These are phyloP conservation scores for Bubalus kerabau DNA, from an alignment of 2,113 vertebrate species.

Conservation along the genomic window DNA sequence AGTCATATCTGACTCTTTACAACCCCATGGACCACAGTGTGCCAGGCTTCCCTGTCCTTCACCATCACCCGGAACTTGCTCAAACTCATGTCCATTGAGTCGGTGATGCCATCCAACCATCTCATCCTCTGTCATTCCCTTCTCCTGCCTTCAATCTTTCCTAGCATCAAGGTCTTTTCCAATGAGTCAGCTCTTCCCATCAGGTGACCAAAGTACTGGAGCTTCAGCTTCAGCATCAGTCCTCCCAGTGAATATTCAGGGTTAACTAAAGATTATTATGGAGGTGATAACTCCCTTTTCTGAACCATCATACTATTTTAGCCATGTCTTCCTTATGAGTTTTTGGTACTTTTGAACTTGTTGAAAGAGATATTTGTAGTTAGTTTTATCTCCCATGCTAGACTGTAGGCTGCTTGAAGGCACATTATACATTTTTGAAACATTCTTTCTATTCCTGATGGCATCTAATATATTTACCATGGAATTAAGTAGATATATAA, in stretches of 20 bases:
- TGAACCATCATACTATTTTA: not conserved
- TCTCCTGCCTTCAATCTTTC: not conserved
- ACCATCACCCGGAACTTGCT: not conserved
- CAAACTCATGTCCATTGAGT: not conserved
- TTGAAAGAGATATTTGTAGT: not conserved
- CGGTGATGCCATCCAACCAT: not conserved
- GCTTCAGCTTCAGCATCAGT: not conserved
- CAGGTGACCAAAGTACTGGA: not conserved
- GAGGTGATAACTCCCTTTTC: not conserved
- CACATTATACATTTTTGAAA: not conserved
- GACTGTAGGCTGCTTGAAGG: not conserved
- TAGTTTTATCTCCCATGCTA: not conserved
- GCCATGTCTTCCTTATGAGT: not conserved
- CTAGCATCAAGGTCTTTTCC: not conserved
- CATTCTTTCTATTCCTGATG: not conserved
- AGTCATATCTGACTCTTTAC: not conserved
- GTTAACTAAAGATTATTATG: not conserved
- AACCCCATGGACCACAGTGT: not conserved
- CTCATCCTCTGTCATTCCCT: not conserved
- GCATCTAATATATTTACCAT: not conserved
- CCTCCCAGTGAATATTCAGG: not conserved
- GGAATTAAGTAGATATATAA: not conserved
- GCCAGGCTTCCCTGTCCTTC: not conserved
- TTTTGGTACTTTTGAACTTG: slow-evolving; percentile 5
- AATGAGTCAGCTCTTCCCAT: not conserved